These are phyloP conservation scores for Octodon degus DNA, from an alignment of 2,113 vertebrate genomes.

Conservation along the genomic window DNA sequence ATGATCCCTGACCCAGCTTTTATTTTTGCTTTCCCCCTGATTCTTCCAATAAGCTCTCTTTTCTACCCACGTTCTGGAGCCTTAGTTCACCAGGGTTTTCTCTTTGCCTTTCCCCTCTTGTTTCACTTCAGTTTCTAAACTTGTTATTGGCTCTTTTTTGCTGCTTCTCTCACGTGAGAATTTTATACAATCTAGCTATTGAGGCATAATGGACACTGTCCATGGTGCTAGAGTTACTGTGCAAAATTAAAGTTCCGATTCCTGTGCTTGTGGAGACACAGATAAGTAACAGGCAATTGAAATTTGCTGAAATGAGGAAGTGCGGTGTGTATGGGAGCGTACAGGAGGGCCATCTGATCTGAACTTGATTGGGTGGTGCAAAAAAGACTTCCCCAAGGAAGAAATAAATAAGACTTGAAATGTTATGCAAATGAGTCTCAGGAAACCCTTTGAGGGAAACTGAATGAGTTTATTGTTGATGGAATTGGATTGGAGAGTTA, in stretches of 20 bases:
- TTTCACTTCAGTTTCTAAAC: neutral
- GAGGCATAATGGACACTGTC: neutral
- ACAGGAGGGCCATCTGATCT: neutral
- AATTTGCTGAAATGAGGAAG: neutral
- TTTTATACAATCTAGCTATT: neutral
- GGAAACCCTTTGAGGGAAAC: neutral
- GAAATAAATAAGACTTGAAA: neutral
- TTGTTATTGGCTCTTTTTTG: neutral
- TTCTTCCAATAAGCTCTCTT: neutral
- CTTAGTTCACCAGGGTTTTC: neutral
- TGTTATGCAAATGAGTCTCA: neutral
- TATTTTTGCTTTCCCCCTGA: neutral
- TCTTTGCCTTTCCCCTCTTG: neutral
- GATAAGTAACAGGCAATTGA: neutral
- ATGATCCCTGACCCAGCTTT: neutral
- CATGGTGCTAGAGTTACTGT: conserved; percentile 43
- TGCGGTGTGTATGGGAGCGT: neutral
- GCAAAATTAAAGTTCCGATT: neutral
- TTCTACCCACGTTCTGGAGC: neutral
- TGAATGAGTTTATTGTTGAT: conserved; percentile 1
- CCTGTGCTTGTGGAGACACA: neutral
- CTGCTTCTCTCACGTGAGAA: neutral
- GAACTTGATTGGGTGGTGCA: neutral
- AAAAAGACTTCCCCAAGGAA: neutral
- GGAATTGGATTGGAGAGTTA: neutral